Percentiles rank a stretch among this genome's conserved stretches.
Evolutionary conservation across 35 echinoderm and acorn worm genomes (phyloP).

Genomic region (Strongylocentrotus purpuratus): DNA sequence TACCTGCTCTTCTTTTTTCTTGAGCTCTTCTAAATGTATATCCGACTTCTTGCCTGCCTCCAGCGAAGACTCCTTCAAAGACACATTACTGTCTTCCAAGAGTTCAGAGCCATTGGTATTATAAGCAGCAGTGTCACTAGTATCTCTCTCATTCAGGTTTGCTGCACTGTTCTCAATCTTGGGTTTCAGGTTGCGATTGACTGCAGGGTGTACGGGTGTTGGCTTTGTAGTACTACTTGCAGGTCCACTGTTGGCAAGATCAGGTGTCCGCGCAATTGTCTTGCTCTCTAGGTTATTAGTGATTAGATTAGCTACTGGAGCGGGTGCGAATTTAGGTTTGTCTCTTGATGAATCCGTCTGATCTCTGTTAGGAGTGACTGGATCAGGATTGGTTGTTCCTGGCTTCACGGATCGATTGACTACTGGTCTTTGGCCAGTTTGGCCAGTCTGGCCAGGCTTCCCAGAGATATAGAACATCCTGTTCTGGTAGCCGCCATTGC

Average conservation of each 20-base stretch:
- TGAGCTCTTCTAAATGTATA: constrained; percentile 21
- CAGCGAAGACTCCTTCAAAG: not conserved
- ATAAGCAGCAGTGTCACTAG: not conserved
- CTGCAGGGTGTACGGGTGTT: constrained; percentile 6
- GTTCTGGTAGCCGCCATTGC: not conserved
- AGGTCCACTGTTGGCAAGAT: not conserved
- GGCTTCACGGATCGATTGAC: constrained; percentile 38
- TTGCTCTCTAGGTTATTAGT: not conserved
- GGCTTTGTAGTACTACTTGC: not conserved
- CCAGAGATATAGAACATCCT: not conserved
- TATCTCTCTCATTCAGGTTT: not conserved
- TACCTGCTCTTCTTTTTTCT: constrained; percentile 33
- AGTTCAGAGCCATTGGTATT: not conserved
- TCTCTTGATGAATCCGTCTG: not conserved
- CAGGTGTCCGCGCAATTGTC: not conserved
- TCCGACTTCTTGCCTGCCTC: not conserved
- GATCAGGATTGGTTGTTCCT: not conserved
- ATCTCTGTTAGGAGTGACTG: not conserved
- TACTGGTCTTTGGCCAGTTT: not conserved
- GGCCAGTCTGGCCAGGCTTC: not conserved
- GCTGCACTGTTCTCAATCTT: constrained; percentile 26
- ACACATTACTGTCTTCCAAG: not conserved
- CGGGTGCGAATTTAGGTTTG: not conserved
- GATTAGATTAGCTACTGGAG: not conserved
- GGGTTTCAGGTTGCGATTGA: constrained; percentile 61